Evolutionary conservation across 2,888 invertebrate species (phyloP).

Genomic region (Idaea dimidiata): DNA sequence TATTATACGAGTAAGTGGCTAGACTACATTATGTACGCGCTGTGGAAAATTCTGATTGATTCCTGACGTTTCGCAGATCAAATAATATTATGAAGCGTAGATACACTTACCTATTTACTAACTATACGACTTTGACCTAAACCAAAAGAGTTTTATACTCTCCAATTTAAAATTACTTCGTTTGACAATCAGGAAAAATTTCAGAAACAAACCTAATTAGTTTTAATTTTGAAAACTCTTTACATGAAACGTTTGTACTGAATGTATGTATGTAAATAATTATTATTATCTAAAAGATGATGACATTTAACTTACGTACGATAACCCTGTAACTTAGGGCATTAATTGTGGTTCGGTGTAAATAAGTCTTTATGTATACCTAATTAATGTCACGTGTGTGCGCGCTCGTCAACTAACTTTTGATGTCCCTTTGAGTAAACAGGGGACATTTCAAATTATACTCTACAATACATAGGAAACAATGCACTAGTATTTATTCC

Average conservation of each 20-base stretch:
- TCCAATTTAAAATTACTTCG: background rate
- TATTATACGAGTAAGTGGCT: too few species aligned
- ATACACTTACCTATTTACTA: background rate
- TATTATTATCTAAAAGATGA: background rate
- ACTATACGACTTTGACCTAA: background rate
- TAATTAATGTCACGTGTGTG: too few species aligned
- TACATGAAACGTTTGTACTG: too few species aligned
- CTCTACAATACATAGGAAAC: too few species aligned
- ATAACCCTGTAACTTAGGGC: background rate
- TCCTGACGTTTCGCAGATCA: background rate
- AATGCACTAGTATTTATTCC: too few species aligned
- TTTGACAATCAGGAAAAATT: too few species aligned
- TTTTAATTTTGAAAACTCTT: too few species aligned
- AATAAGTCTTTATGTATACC: background rate
- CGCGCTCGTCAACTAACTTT: too few species aligned
- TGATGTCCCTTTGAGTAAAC: too few species aligned
- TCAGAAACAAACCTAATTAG: too few species aligned
- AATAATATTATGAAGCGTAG: background rate
- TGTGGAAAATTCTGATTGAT: background rate
- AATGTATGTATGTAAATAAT: too few species aligned
- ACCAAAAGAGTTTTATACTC: background rate
- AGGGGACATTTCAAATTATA: too few species aligned
- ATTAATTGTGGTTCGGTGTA: background rate
- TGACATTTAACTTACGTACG: background rate
- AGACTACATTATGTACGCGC: background rate